These are phyloP conservation scores for Columba livia DNA, from an alignment of 2,113 vertebrate species.

Conservation along the genomic window DNA sequence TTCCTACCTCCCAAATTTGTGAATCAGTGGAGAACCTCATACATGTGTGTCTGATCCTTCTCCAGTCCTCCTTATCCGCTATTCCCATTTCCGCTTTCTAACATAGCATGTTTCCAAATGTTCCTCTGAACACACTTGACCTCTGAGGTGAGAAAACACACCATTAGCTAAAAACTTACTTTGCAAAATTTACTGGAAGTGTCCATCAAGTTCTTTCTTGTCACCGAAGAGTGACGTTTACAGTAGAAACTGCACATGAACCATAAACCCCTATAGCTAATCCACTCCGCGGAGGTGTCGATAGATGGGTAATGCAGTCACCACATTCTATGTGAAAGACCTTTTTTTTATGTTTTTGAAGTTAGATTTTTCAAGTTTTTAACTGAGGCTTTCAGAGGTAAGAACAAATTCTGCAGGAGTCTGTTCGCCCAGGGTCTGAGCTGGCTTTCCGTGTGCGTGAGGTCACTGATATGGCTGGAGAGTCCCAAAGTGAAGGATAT, in stretches of 20 bases:
- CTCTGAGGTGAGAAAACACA: neutral
- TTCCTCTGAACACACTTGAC: neutral
- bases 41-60: neutral
- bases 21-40: neutral
- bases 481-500: slow-evolving; percentile 38
- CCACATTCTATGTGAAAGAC: neutral
- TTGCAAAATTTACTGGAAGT: neutral
- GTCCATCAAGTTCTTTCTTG: neutral
- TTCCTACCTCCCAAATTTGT: neutral
- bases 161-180: neutral
- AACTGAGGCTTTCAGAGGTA: rapidly evolving
- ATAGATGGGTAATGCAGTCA: neutral
- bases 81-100: neutral
- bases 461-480: neutral
- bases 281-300: neutral
- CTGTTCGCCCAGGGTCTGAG: neutral
- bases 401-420: neutral
- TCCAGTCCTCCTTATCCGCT: neutral
- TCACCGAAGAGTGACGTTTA: neutral
- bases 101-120: rapidly evolving
- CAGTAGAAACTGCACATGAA: neutral
- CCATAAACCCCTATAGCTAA: neutral
- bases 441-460: neutral
- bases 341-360: neutral
- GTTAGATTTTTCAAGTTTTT: neutral